Evolutionary conservation across 1,140 invertebrate species (phyloP).

Genomic region (Drusus annulatus): DNA sequence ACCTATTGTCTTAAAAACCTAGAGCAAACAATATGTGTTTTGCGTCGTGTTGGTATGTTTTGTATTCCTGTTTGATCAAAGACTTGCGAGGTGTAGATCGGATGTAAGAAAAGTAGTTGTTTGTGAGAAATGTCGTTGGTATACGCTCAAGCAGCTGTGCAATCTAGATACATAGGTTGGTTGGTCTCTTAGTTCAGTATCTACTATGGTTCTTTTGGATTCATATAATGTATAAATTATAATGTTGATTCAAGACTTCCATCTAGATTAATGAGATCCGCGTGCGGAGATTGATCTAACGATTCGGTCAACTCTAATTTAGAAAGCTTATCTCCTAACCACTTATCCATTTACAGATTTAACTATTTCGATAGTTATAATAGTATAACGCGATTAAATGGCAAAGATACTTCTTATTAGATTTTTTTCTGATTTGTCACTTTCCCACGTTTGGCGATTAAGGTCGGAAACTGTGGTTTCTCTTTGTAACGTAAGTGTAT

Average conservation of each 20-base stretch:
- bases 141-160: background rate
- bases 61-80: background rate
- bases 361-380: too few relatives aligned
- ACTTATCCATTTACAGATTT: too few relatives aligned
- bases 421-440: too few relatives aligned
- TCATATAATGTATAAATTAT: too few relatives aligned
- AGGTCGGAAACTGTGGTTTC: too few relatives aligned
- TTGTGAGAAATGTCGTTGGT: slow-evolving; percentile 9
- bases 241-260: too few relatives aligned
- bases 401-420: too few relatives aligned
- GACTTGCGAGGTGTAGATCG: slow-evolving; percentile 3
- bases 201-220: background rate
- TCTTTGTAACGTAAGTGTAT: too few relatives aligned
- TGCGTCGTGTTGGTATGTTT: background rate
- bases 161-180: background rate
- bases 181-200: background rate
- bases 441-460: too few relatives aligned
- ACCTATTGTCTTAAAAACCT: background rate
- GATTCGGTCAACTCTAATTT: background rate
- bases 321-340: background rate
- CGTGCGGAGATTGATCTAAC: slow-evolving; percentile 2
- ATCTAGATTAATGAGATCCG: slow-evolving; percentile 23
- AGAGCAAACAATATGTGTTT: background rate
- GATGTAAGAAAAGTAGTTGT: slow-evolving; percentile 23
- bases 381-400: too few relatives aligned